These are phyloP conservation scores for Drosophila meridionalis DNA, from an alignment of 2,888 invertebrate species.

Conservation along the genomic window DNA sequence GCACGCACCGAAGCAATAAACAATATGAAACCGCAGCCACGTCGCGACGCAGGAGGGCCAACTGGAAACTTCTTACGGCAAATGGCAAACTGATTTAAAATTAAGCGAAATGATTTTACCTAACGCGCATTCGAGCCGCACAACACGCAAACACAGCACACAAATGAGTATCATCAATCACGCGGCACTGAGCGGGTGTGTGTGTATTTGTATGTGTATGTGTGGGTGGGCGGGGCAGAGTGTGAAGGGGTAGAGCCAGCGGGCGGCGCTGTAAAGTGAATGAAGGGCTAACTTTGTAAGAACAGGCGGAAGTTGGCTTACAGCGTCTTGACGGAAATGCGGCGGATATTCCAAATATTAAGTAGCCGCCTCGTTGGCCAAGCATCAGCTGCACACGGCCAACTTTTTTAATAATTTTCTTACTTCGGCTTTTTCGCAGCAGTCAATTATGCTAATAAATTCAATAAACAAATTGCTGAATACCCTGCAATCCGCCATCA, in stretches of 20 bases:
- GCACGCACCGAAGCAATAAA: constrained; percentile 73
- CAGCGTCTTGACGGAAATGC: constrained; percentile 36
- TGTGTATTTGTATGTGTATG: not conserved
- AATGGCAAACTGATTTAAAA: constrained; percentile 79
- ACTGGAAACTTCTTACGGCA: constrained; percentile 43
- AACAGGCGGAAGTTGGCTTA: constrained; percentile 11
- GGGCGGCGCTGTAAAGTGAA: constrained; percentile 8
- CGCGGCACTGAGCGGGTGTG: constrained; percentile 24
- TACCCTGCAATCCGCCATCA: constrained; percentile 18
- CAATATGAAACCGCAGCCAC: constrained; percentile 64
- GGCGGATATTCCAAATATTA: constrained; percentile 56
- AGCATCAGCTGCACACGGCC: constrained; percentile 52
- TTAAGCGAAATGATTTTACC: constrained; percentile 76
- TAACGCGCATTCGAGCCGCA: constrained; percentile 35
- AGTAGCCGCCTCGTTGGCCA: constrained; percentile 28
- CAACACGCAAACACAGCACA: constrained; percentile 26
- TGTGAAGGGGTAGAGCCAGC: constrained; percentile 6
- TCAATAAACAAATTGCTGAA: constrained; percentile 62
- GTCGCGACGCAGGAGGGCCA: constrained; percentile 9
- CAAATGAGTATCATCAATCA: constrained; percentile 79
- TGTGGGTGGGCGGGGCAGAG: not conserved
- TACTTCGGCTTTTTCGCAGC: constrained; percentile 34
- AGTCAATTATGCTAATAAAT: constrained; percentile 77
- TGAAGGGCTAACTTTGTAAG: constrained; percentile 49
- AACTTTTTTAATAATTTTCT: constrained; percentile 60